Evolutionary conservation across 2,797 vertebrate species (phyloP), one percentile per base, ranked within the genome.

Genomic region (Cygnus olor): DNA sequence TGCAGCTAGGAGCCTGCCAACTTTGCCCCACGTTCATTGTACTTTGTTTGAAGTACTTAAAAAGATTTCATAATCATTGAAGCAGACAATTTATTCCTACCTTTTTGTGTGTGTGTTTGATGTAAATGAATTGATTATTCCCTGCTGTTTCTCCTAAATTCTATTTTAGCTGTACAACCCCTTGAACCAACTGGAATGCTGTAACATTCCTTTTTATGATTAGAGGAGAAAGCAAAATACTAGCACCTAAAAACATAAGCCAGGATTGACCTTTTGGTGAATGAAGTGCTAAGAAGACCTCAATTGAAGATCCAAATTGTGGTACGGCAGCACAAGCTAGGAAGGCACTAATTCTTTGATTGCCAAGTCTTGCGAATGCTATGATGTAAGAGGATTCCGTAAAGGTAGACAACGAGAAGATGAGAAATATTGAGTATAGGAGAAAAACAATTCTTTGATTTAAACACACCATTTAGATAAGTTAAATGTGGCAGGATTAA

Each of bases 1-100:
- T 98, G 97, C 96, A 95, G 83, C 27, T 30, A 92, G 90, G 76
- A 86, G 92, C 96, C 92, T 95, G 97, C 97, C 97, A 98, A 96
- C 95, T 88, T 87, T 93, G 86, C 93, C 93, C 95, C 88, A 76
- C 96, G 95, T 92, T 97, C 91, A 38, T 30, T 80, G 92, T 86
- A 68, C 88, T 95, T 88, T 57, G 95, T 97, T 91, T 95, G 94
- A 97, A 97, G 96, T 94, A 80, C 95, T 97, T 96, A 84, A 90
- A 95, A 97, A 58, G 94, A 95, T 88, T 95, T 96, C 89, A 80
- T 93, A 95, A 94, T 93, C 95, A 85, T 54, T 1, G 1, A 71
- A 95, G 85, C 90, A 96, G 90, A 88, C 79, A 65, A 84, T 92
- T 91, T 91, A 91, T 96, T 94, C 84, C 89, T 90, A 53, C 63